Base-by-base conservation (phyloP, 2,888 invertebrate genomes). In the Laothoe populi region DNA sequence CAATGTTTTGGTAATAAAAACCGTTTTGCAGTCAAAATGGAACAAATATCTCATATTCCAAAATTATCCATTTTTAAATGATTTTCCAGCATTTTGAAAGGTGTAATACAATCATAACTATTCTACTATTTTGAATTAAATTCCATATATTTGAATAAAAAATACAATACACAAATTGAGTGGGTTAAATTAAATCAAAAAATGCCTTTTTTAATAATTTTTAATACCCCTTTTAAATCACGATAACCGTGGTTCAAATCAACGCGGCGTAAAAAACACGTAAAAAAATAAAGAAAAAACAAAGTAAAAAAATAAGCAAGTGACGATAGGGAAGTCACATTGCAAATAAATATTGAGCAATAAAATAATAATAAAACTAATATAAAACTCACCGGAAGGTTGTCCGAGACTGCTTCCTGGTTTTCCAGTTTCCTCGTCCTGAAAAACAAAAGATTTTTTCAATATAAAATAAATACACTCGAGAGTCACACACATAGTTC, bases 361-460 rank as follows among this genome's bases (percentile, higher is more conserved):
- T n/a, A 70, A 59, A 60, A 65, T 62, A 68, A 74, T 77, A 74
- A 63, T 68, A 75, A 74, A 73, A 64, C 3, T 2, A 67, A 71
- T 66, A 63, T 16, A 4, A 23, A 59, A 85, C 92, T 90, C 66
- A 93, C 93, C 93, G 13, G 93, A 92, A 2, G 88, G 82, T 65
- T 91, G 92, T 23, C 87, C 88, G 38, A 90, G 72, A 66, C 90
- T 90, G 78, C 90, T 84, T 62, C 92, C 88, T 0, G 92, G 87
- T 71, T 92, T 93, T 0, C 89, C 85, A 0, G 88, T 74, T 64
- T 93, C 93, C n/a, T 93, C 93, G 11, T 93, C 93, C 93, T 93
- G 73, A 1, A 84, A 62, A 26, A 16, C 58, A 61, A 60, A 46
- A 24, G 45, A 0, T 40, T 42, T 42, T 10, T 13, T 2, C n/a